A percentile compares a stretch with the other conserved stretches of the same genome.
Evolutionary conservation across 2,797 vertebrate genomes (phyloP).

Genomic region (Pempheris klunzingeri): DNA sequence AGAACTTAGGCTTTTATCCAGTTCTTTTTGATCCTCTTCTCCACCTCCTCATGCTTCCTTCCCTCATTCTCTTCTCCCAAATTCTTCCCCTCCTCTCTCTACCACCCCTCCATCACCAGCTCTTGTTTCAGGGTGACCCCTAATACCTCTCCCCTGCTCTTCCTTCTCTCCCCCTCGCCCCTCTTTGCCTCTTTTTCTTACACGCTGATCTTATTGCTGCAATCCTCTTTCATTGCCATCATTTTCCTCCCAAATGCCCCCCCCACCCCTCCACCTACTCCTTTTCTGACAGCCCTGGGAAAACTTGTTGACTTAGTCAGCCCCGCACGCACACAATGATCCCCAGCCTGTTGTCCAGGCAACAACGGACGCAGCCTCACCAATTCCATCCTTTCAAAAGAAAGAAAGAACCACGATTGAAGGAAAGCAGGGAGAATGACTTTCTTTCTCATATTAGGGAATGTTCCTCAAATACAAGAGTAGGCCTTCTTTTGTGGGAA

Average conservation of each 20-base stretch:
- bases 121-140: constrained; percentile 56
- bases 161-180: constrained; percentile 28
- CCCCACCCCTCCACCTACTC: constrained; percentile 53
- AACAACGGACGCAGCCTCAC: constrained; percentile 77
- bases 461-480: constrained; percentile 74
- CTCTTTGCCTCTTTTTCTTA: constrained; percentile 52
- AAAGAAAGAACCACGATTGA: constrained; percentile 72
- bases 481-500: constrained; percentile 23
- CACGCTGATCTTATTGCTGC: constrained; percentile 72
- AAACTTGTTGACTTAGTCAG: constrained; percentile 82
- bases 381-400: constrained; percentile 77
- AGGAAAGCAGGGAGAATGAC: constrained; percentile 77
- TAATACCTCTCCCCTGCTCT: constrained; percentile 7
- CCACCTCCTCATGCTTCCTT: constrained; percentile 34
- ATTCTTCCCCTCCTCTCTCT: constrained; percentile 51
- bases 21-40: constrained; percentile 58
- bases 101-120: constrained; percentile 42
- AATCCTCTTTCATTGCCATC: constrained; percentile 66
- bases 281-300: constrained; percentile 84
- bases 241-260: constrained; percentile 15
- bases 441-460: constrained; percentile 74
- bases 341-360: constrained; percentile 77
- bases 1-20: constrained; percentile 46
- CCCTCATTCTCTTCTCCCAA: constrained; percentile 29
- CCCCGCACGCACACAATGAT: constrained; percentile 74